Conservation (phyloP, 2,113 vertebrate genomes). For the Euleptes europaea region DNA sequence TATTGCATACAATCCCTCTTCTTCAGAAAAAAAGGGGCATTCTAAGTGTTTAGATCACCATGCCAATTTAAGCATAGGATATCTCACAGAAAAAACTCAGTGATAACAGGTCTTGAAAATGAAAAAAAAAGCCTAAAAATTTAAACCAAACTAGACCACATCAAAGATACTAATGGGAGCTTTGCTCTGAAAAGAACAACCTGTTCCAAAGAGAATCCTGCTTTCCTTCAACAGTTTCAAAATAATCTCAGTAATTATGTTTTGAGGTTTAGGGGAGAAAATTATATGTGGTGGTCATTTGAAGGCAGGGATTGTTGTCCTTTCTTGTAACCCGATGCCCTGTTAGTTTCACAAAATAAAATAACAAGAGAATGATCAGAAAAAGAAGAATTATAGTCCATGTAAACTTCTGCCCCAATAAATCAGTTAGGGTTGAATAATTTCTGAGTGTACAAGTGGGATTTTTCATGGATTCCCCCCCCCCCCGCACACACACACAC, state of each 20-base stretch:
- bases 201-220: background rate
- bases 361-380: too few relatives aligned
- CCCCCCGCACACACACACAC: too few relatives aligned
- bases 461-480: too few relatives aligned
- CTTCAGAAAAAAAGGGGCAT: too few relatives aligned
- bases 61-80: background rate
- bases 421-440: too few relatives aligned
- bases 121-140: background rate
- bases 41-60: background rate
- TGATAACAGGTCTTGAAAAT: background rate
- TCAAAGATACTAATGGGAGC: background rate
- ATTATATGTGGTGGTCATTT: background rate
- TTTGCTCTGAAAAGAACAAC: conserved; percentile 6
- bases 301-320: background rate
- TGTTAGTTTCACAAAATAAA: too few relatives aligned
- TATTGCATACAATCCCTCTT: too few relatives aligned
- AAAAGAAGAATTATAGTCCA: too few relatives aligned
- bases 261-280: accelerated
- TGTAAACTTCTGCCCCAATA: too few relatives aligned
- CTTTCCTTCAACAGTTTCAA: background rate
- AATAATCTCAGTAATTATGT: background rate
- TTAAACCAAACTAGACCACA: background rate
- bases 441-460: too few relatives aligned
- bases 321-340: background rate
- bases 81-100: background rate